Evolutionary conservation across 2,797 vertebrate genomes (phyloP).

Genomic region (Myotis daubentonii): DNA sequence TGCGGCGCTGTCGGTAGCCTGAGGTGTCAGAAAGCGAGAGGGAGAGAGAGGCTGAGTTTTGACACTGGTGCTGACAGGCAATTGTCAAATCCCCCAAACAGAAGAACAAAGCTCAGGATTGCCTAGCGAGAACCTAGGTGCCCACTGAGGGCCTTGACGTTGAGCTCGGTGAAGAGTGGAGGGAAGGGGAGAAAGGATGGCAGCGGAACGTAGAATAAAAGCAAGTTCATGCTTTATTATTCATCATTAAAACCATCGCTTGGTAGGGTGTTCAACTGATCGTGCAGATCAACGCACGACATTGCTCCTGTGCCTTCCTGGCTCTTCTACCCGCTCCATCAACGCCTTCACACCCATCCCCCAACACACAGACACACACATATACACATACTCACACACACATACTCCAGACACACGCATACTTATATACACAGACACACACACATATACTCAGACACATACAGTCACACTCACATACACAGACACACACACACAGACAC

Average conservation of each 20-base stretch:
- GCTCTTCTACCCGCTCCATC: background rate
- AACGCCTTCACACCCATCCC: background rate
- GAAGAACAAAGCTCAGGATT: background rate
- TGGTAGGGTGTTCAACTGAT: background rate
- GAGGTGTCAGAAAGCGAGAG: background rate
- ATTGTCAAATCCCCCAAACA: background rate
- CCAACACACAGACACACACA: background rate
- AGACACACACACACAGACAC: too few species aligned
- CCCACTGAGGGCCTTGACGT: background rate
- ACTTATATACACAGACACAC: too few species aligned
- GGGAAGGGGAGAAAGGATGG: background rate
- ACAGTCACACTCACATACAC: too few species aligned
- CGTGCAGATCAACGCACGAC: background rate
- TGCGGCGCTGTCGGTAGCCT: background rate
- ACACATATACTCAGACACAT: background rate
- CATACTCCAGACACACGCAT: background rate
- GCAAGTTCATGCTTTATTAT: background rate
- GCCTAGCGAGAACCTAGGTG: background rate
- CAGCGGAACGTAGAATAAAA: background rate
- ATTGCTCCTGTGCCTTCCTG: background rate
- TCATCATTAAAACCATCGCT: background rate
- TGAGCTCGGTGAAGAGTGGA: background rate
- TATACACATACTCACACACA: background rate
- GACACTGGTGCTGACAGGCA: background rate
- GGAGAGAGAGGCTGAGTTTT: background rate